Evolutionary conservation across 1,140 invertebrate species (phyloP).

Genomic region (Microplitis mediator): DNA sequence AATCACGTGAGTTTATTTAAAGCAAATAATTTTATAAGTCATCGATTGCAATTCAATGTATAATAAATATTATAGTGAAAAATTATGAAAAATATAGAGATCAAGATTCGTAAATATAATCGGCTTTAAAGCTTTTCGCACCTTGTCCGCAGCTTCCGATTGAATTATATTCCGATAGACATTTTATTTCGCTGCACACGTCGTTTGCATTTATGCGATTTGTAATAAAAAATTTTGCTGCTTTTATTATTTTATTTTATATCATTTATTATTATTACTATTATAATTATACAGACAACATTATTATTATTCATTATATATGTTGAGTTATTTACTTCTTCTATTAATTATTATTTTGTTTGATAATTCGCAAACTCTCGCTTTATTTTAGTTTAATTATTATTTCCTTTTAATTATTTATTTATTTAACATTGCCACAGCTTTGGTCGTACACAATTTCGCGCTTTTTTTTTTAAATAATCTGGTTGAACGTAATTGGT

Average conservation of each 20-base stretch:
- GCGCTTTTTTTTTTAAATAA: no score
- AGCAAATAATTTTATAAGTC: no score
- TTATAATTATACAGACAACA: neutral
- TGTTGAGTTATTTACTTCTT: neutral
- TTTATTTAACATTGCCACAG: no score
- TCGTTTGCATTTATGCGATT: slow-evolving; percentile 10
- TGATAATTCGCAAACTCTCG: no score
- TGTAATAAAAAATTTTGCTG: slow-evolving; percentile 13
- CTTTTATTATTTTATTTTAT: slow-evolving; percentile 12
- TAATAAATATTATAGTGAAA: neutral
- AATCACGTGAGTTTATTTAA: no score
- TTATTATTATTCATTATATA: neutral
- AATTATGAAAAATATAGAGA: neutral
- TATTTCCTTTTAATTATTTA: no score
- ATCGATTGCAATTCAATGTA: neutral
- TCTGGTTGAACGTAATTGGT: neutral
- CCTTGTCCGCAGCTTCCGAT: slow-evolving; percentile 30
- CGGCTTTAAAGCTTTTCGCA: slow-evolving; percentile 30
- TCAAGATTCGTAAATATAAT: slow-evolving; percentile 6
- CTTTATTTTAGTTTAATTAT: no score
- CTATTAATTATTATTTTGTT: no score
- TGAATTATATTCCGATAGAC: slow-evolving; percentile 20
- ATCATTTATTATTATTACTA: neutral
- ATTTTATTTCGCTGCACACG: slow-evolving; percentile 18
- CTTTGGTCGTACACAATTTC: no score